These are phyloP conservation scores for Nyctalus aviator DNA, from an alignment of 2,797 vertebrate genomes.

Conservation along the genomic window DNA sequence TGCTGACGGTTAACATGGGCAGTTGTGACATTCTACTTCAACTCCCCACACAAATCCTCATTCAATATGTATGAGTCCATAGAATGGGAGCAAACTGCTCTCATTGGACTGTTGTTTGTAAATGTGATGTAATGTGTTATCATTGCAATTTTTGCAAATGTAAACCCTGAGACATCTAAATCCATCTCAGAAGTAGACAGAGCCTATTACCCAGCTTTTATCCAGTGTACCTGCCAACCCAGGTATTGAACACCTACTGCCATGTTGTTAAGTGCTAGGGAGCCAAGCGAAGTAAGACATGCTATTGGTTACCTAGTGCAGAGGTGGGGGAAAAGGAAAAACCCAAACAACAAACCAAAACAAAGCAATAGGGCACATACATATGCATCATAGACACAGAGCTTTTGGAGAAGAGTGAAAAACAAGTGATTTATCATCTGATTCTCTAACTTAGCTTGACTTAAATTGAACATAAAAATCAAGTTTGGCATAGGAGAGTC, in stretches of 20 bases:
- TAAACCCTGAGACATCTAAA: not conserved
- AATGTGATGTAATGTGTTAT: not conserved
- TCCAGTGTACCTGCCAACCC: not conserved
- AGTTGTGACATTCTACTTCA: not conserved
- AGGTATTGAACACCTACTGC: not conserved
- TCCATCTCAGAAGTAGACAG: not conserved
- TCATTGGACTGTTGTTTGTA: not conserved
- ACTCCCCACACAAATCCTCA: not conserved
- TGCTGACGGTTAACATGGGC: not conserved
- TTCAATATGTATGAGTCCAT: not conserved
- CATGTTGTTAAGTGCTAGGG: not conserved
- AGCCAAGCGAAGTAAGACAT: not conserved
- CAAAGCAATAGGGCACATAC: not conserved
- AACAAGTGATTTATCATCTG: not conserved
- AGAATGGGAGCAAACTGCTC: not conserved
- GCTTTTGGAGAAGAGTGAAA: not conserved
- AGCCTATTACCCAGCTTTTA: not conserved
- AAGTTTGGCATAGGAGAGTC: not conserved
- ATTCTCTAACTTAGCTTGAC: not conserved
- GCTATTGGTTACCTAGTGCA: not conserved
- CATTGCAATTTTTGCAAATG: not conserved
- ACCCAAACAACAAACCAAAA: not conserved
- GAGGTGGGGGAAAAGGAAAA: not conserved
- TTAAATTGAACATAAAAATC: not conserved
- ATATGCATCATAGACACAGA: not conserved